These are phyloP conservation scores for Akabosia matsudoensis DNA, from an alignment of 1,140 invertebrate species.

Conservation along the genomic window DNA sequence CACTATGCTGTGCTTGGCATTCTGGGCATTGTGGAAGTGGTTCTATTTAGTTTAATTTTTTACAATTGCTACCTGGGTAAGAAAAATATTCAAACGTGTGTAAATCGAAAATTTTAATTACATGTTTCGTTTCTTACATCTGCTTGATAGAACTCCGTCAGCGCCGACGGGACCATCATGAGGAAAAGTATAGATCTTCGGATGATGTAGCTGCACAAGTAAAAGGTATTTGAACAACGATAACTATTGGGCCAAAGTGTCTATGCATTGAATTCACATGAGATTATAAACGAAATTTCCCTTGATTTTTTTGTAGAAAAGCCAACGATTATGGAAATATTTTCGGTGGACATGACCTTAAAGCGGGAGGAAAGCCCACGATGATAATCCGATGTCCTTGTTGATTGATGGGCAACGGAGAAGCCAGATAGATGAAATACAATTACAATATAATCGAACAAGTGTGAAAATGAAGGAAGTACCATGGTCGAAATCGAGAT, in stretches of 20 bases:
- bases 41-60: constrained; percentile 31
- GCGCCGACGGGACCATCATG: background rate
- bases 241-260: too few species aligned
- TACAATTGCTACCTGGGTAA: constrained; percentile 38
- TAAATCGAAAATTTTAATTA: background rate
- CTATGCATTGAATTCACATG: too few species aligned
- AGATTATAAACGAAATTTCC: background rate
- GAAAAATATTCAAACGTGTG: background rate
- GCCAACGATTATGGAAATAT: constrained; percentile 35
- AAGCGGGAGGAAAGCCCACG: constrained; percentile 30
- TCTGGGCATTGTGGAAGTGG: constrained; percentile 30
- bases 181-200: background rate
- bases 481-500: too few species aligned
- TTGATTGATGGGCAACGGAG: too few species aligned
- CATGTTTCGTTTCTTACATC: background rate
- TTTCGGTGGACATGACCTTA: constrained; percentile 38
- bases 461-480: too few species aligned
- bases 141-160: background rate
- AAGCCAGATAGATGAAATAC: too few species aligned
- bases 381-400: too few species aligned
- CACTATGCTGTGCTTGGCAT: constrained; percentile 34
- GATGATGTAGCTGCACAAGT: background rate
- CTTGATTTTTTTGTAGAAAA: constrained; percentile 16
- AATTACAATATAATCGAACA: too few species aligned
- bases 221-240: too few species aligned